Evolutionary conservation across 2,888 invertebrate genomes (phyloP).

Genomic region (Dione juno): DNA sequence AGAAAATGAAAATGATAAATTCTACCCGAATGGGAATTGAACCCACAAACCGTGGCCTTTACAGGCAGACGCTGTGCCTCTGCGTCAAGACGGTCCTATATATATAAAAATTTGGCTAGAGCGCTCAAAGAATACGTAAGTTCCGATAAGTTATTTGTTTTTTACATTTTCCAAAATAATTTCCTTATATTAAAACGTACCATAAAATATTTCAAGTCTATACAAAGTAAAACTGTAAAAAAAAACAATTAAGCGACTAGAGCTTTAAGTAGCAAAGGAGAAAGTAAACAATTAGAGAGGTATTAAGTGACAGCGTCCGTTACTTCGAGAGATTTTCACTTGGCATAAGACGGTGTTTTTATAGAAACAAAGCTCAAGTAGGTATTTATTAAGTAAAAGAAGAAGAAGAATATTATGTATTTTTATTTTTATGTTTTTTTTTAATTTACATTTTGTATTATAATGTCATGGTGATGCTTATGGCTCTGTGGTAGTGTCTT

Average conservation of each 20-base stretch:
- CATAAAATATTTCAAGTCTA: conserved; percentile 9
- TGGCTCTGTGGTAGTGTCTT: too few species aligned
- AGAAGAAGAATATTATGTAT: not conserved
- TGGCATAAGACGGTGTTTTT: conserved; percentile 21
- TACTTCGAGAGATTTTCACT: conserved; percentile 30
- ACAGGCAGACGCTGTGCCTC: too few species aligned
- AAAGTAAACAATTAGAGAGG: conserved; percentile 38
- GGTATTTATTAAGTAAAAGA: not conserved
- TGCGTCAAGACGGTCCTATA: too few species aligned
- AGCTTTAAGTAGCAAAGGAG: conserved; percentile 28
- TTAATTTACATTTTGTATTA: too few species aligned
- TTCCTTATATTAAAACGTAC: not conserved
- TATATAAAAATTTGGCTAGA: too few species aligned
- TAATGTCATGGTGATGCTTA: too few species aligned
- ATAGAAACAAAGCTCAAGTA: conserved; percentile 18
- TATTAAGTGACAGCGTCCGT: conserved; percentile 36
- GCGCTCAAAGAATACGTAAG: too few species aligned
- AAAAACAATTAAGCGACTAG: conserved; percentile 28
- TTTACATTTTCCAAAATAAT: not conserved
- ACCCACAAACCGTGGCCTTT: too few species aligned
- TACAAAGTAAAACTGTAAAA: conserved; percentile 11
- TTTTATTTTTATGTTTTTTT: not conserved
- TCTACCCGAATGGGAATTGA: too few species aligned
- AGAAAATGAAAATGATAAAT: too few species aligned
- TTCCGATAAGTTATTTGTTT: too few species aligned